phyloP scores from a whole-genome alignment of 2,888 invertebrate genomes.

The Napeogenes sylphis region DNA sequence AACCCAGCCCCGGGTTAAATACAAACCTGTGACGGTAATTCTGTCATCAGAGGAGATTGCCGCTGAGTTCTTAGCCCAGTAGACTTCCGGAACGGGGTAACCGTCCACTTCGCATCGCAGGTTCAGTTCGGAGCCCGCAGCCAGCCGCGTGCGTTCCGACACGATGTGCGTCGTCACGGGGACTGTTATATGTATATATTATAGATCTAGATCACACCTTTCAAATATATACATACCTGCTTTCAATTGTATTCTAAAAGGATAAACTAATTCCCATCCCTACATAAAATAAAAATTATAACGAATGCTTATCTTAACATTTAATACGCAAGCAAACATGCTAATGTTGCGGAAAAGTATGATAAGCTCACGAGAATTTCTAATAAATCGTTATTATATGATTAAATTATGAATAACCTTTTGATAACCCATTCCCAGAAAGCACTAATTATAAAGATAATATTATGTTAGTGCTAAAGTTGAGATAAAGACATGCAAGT shows the following conservation, averaged over 20 bases:
- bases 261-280: background rate
- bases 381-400: background rate
- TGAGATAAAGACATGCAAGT: constrained; percentile 16
- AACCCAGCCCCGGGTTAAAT: background rate
- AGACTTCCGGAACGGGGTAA: constrained; percentile 84
- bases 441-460: constrained; percentile 2
- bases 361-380: background rate
- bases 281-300: background rate
- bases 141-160: constrained; percentile 72
- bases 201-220: background rate
- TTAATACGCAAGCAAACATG: background rate
- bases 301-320: constrained; percentile 1
- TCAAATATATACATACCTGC: background rate
- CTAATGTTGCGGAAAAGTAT: background rate
- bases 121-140: constrained; percentile 82
- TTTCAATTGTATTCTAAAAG: background rate
- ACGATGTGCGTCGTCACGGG: constrained; percentile 82
- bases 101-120: constrained; percentile 88
- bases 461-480: constrained; percentile 9
- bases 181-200: constrained; percentile 55
- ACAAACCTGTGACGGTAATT: constrained; percentile 80
- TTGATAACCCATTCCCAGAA: constrained; percentile 2
- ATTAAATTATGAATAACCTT: background rate
- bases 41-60: constrained; percentile 76
- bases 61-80: constrained; percentile 88